These are phyloP conservation scores for Carcharodon carcharias DNA, from an alignment of 2,797 vertebrate species.

Conservation along the genomic window DNA sequence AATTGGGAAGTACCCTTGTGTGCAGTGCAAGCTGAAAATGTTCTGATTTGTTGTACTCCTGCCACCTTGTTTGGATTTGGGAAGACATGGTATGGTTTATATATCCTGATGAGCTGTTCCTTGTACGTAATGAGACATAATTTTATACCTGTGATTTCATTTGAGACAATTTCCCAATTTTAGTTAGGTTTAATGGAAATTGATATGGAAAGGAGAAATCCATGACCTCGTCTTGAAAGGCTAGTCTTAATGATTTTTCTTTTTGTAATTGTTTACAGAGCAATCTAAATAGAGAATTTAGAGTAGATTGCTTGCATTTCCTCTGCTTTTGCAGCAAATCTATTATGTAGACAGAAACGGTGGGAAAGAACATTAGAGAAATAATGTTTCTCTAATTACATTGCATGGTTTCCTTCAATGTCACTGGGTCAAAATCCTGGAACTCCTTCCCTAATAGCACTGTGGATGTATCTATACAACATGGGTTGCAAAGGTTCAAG, in stretches of 20 bases:
- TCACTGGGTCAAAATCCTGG: background rate
- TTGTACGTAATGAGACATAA: background rate
- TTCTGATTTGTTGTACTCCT: background rate
- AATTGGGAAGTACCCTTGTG: background rate
- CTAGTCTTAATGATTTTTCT: background rate
- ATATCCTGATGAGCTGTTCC: background rate
- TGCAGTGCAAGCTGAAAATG: background rate
- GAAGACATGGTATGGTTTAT: background rate
- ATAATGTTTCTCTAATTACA: background rate
- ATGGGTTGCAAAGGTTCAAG: background rate
- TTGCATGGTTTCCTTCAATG: background rate
- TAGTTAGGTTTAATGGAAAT: background rate
- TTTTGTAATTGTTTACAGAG: background rate
- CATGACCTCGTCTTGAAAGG: background rate
- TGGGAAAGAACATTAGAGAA: background rate
- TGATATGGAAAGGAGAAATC: background rate
- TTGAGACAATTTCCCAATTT: conserved; percentile 7
- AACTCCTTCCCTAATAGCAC: background rate
- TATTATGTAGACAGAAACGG: background rate
- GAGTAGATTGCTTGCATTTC: background rate
- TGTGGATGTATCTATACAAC: background rate
- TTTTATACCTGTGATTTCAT: background rate
- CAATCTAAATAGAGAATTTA: background rate
- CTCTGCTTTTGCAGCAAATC: background rate
- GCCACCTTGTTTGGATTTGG: background rate